Base-by-base conservation (phyloP, 2,113 vertebrate genomes). In the Phylloscopus trochilus region DNA sequence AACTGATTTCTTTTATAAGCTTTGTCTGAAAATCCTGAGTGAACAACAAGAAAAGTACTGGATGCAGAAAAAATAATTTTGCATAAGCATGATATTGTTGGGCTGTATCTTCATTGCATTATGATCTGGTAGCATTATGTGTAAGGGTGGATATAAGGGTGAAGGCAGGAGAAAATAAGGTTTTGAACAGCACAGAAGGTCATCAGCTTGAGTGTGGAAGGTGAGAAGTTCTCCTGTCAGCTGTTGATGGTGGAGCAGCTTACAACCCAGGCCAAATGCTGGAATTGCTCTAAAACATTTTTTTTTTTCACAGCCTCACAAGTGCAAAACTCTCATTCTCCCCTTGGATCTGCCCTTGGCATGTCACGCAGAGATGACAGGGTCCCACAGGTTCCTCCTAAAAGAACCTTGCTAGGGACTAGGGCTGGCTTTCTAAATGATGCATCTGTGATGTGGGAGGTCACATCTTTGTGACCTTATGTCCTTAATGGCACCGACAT, bases 281-380 rank as follows among this genome's bases (percentile, higher is more conserved):
- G 46, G 46, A 86, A n/a, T 9, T 83, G 44, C 53, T 73, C 21
- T 64, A 59, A 47, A 63, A 9, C n/a, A 33, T 15, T 0, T 24
- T 55, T 76, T 76, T 39, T 76, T 72, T 47, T 49, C 46, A 16
- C 27, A 59, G 70, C 39, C 24, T 90, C 22, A 20, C 8, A 51
- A 51, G 39, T 18, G 27, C 30, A 35, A 30, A 85, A 13, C 59
- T 69, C 31, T 52, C 30, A 16, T 14, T 62, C 24, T 64, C 16
- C 30, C 79, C 24, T 24, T 63, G 20, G 21, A 47, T 43, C 46
- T 64, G 26, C 62, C 51, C 35, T 52, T 41, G 59, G 24, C n/a
- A 12, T 5, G 13, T 60, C 2, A 2, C 0, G 0, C 33, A 33
- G 27, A 35, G 22, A 21, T 30, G 11, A 35, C 10, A 17, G 13